Conservation (phyloP, 2,888 invertebrate species). For the Osedax fenrisi region DNA sequence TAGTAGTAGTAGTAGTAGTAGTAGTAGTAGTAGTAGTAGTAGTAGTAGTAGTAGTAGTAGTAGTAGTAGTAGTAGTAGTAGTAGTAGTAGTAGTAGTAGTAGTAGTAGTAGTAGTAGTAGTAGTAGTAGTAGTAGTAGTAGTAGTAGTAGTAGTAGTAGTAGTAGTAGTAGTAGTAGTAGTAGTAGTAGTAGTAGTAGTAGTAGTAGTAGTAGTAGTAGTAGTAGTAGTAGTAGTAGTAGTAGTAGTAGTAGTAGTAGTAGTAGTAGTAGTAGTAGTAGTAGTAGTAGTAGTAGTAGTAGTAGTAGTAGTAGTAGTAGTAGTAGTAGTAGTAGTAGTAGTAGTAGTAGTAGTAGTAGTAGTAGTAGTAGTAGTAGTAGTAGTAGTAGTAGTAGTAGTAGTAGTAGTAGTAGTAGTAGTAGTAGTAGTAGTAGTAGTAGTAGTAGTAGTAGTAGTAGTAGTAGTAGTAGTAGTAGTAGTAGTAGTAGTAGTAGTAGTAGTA, state of each 20-base stretch:
- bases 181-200: slow-evolving; percentile 16
- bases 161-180: slow-evolving; percentile 17
- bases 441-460: slow-evolving; percentile 2
- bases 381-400: slow-evolving; percentile 8
- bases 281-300: slow-evolving; percentile 29
- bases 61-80: slow-evolving; percentile 23
- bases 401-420: slow-evolving; percentile 11
- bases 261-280: slow-evolving; percentile 16
- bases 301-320: slow-evolving; percentile 29
- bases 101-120: slow-evolving; percentile 17
- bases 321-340: slow-evolving; percentile 27
- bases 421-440: slow-evolving; percentile 6
- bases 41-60: slow-evolving; percentile 24
- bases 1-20: slow-evolving; percentile 20
- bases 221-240: slow-evolving; percentile 15
- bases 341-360: slow-evolving; percentile 21
- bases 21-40: slow-evolving; percentile 23
- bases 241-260: slow-evolving; percentile 16
- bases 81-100: slow-evolving; percentile 8
- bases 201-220: slow-evolving; percentile 16
- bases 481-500: not conserved
- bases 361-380: slow-evolving; percentile 9
- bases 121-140: slow-evolving; percentile 17
- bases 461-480: not conserved
- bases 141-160: slow-evolving; percentile 21